These are phyloP conservation scores for Baronia brevicornis DNA, from an alignment of 2,888 invertebrate species.

Conservation along the genomic window DNA sequence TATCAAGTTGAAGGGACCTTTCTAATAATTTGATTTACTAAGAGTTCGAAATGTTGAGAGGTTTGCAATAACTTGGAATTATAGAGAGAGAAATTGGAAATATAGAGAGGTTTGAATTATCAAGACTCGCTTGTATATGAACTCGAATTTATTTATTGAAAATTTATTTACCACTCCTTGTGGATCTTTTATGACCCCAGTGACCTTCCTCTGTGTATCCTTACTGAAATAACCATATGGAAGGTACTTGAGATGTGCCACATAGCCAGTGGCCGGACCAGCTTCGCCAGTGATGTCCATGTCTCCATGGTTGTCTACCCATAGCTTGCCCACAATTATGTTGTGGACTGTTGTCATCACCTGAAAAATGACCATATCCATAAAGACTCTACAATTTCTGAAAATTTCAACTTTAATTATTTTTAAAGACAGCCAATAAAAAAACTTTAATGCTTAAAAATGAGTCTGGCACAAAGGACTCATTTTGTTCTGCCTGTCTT, in stretches of 20 bases:
- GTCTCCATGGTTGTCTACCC: conserved; percentile 99
- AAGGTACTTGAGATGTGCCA: conserved; percentile 97
- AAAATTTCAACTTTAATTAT: too few relatives aligned
- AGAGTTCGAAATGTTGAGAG: too few relatives aligned
- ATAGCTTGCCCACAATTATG: conserved; percentile 98
- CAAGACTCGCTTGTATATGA: too few relatives aligned
- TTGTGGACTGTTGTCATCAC: conserved; percentile 99
- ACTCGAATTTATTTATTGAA: background rate
- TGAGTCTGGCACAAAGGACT: too few relatives aligned
- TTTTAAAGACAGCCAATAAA: too few relatives aligned
- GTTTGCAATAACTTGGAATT: too few relatives aligned
- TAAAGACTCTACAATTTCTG: background rate
- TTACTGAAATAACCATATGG: conserved; percentile 99
- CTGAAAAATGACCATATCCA: conserved; percentile 29
- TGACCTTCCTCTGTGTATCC: conserved; percentile 94
- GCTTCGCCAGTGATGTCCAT: conserved; percentile 92
- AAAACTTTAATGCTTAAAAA: too few relatives aligned
- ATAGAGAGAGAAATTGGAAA: too few relatives aligned
- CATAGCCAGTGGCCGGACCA: conserved; percentile 91
- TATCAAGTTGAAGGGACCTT: too few relatives aligned
- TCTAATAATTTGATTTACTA: too few relatives aligned
- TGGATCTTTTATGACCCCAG: conserved; percentile 85
- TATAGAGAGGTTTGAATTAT: too few relatives aligned
- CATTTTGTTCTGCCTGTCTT: too few relatives aligned
- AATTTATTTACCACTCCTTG: conserved; percentile 77